Conservation (phyloP, 2,888 invertebrate genomes). For the Oscheius sp. region DNA sequence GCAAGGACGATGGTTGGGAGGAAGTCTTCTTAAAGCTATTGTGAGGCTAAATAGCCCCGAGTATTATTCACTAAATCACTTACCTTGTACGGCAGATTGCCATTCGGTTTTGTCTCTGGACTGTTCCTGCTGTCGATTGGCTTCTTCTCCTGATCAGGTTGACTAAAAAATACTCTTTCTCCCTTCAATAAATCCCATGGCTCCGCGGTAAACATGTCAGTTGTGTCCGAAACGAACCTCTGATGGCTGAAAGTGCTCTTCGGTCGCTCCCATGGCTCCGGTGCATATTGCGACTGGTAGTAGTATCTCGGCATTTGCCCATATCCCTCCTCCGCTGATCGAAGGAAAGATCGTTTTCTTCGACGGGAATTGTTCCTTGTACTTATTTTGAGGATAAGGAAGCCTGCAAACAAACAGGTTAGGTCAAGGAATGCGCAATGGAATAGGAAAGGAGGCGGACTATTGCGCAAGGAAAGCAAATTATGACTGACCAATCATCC, state of each 20-base stretch:
- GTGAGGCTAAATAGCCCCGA: background rate
- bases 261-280: constrained; percentile 59
- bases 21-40: constrained; percentile 10
- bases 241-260: constrained; percentile 53
- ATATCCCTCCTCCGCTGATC: constrained; percentile 43
- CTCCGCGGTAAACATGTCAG: constrained; percentile 20
- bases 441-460: constrained; percentile 3
- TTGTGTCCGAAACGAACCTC: constrained; percentile 17
- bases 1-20: constrained; percentile 27
- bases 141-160: constrained; percentile 40
- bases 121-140: constrained; percentile 45
- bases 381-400: constrained; percentile 27
- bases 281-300: constrained; percentile 55
- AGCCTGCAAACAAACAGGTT: constrained; percentile 30
- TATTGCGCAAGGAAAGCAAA: constrained; percentile 16
- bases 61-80: background rate
- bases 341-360: constrained; percentile 13
- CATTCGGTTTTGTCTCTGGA: constrained; percentile 44
- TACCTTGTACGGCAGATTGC: constrained; percentile 47
- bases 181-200: constrained; percentile 11
- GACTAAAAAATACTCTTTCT: constrained; percentile 20
- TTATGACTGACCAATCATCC: constrained; percentile 36
- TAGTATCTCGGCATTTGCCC: constrained; percentile 48
- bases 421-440: background rate
- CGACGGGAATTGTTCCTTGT: constrained; percentile 6